A percentile compares a stretch with the other conserved stretches of the same genome.
These are phyloP conservation scores for Ctenochaetus hawaiiensis DNA, from an alignment of 2,797 vertebrate species.

Conservation along the genomic window DNA sequence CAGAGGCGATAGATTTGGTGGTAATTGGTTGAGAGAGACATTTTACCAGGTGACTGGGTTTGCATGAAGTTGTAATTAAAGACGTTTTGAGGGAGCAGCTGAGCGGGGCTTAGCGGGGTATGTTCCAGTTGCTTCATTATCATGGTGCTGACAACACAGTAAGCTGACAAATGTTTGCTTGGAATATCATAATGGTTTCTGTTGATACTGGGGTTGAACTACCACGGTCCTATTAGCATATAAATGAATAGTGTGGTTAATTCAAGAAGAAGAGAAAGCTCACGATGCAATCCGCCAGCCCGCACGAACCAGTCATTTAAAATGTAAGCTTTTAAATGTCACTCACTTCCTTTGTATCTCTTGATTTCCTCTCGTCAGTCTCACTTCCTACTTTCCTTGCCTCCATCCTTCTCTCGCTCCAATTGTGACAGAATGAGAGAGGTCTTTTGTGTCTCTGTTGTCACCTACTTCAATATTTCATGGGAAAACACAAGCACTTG, in stretches of 20 bases:
- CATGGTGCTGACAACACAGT: slow-evolving; percentile 72
- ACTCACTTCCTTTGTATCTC: slow-evolving; percentile 32
- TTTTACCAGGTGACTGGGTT: slow-evolving; percentile 77
- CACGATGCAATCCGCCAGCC: slow-evolving; percentile 54
- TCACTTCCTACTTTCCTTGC: slow-evolving; percentile 15
- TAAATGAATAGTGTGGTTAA: slow-evolving; percentile 78
- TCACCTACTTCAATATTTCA: slow-evolving; percentile 67
- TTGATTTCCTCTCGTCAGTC: slow-evolving; percentile 35
- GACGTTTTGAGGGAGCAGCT: slow-evolving; percentile 67
- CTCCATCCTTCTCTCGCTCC: slow-evolving; percentile 39
- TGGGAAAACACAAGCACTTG: slow-evolving; percentile 51
- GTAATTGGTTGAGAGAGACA: slow-evolving; percentile 77
- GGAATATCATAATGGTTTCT: slow-evolving; percentile 76
- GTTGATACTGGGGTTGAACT: slow-evolving; percentile 72
- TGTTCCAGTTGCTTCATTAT: slow-evolving; percentile 75
- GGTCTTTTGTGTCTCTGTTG: slow-evolving; percentile 44
- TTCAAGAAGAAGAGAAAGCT: slow-evolving; percentile 61
- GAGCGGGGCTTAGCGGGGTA: slow-evolving; percentile 57
- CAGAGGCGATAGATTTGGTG: slow-evolving; percentile 70
- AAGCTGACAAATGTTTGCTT: slow-evolving; percentile 83
- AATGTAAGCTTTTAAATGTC: slow-evolving; percentile 63
- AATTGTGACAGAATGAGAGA: slow-evolving; percentile 56
- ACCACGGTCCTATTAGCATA: slow-evolving; percentile 77
- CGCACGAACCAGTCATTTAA: slow-evolving; percentile 56
- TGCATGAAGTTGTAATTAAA: slow-evolving; percentile 76